Percentiles rank a stretch among this genome's conserved stretches.
phyloP scores from a whole-genome alignment of 2,888 invertebrate species.

The Heliothis peltigera region DNA sequence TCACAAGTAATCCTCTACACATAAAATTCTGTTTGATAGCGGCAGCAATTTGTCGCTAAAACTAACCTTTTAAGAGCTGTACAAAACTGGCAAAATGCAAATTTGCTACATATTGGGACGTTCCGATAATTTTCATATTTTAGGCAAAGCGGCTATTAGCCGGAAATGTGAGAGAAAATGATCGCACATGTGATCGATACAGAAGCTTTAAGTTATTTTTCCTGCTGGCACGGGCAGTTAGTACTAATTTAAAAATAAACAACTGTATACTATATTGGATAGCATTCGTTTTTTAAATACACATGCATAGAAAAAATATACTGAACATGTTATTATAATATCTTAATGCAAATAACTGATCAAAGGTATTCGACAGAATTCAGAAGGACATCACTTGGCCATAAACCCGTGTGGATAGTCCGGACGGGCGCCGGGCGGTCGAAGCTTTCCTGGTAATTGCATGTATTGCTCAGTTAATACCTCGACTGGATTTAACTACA shows the following conservation, averaged over 20 bases:
- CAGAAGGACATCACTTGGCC: neutral
- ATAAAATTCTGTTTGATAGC: conserved; percentile 53
- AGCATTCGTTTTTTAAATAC: too few relatives aligned
- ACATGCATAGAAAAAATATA: too few relatives aligned
- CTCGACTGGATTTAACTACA: neutral
- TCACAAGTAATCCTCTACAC: conserved; percentile 39
- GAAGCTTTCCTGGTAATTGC: conserved; percentile 13
- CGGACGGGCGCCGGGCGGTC: neutral
- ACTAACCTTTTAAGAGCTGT: conserved; percentile 38
- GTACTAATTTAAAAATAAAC: too few relatives aligned
- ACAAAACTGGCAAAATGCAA: conserved; percentile 33
- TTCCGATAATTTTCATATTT: conserved; percentile 37
- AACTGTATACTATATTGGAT: too few relatives aligned
- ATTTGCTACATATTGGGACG: conserved; percentile 26
- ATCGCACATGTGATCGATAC: too few relatives aligned
- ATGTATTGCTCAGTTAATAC: neutral
- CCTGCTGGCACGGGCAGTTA: too few relatives aligned
- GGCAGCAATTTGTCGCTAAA: conserved; percentile 29
- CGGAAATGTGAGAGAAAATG: neutral
- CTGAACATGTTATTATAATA: too few relatives aligned
- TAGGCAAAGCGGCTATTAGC: conserved; percentile 10
- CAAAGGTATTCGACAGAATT: neutral
- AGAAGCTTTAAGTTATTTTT: neutral
- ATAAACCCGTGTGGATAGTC: neutral
- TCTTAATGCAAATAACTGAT: too few relatives aligned